Conservation (phyloP, 2,888 invertebrate genomes). For the Baccha elongata region DNA sequence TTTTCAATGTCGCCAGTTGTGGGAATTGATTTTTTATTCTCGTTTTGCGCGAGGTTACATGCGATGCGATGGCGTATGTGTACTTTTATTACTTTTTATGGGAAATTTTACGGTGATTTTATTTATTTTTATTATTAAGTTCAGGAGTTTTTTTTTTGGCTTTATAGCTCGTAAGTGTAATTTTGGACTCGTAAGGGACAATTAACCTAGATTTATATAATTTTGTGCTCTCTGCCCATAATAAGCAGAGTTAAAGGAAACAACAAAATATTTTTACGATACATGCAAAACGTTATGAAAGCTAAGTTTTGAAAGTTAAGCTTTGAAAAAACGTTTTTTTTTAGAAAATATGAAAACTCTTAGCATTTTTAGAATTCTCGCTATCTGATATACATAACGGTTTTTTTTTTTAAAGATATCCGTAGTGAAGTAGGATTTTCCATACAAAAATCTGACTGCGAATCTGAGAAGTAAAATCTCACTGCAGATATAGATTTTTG, state of each 20-base stretch:
- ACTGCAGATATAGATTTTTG: no score
- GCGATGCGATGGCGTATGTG: conserved; percentile 42
- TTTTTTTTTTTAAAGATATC: no score
- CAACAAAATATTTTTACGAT: neutral
- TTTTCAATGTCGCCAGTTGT: conserved; percentile 51
- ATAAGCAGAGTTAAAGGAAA: neutral
- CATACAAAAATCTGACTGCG: no score
- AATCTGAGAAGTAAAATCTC: no score
- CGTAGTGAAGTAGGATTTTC: no score
- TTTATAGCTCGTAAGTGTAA: conserved; percentile 17
- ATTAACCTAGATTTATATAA: conserved; percentile 44
- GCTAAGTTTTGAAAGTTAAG: no score
- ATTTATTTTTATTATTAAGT: conserved; percentile 57
- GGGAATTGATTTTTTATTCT: conserved; percentile 81
- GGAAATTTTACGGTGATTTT: conserved; percentile 63
- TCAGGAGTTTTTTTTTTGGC: neutral
- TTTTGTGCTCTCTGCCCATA: neutral
- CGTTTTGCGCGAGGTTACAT: conserved; percentile 31
- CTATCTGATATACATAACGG: no score
- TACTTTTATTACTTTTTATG: conserved; percentile 67
- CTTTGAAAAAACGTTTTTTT: no score
- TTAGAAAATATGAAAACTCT: no score
- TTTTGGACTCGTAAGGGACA: conserved; percentile 20
- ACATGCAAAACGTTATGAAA: no score
- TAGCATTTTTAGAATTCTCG: no score